Evolutionary conservation across 2,113 vertebrate genomes (phyloP).

Genomic region (Urocynchramus pylzowi): DNA sequence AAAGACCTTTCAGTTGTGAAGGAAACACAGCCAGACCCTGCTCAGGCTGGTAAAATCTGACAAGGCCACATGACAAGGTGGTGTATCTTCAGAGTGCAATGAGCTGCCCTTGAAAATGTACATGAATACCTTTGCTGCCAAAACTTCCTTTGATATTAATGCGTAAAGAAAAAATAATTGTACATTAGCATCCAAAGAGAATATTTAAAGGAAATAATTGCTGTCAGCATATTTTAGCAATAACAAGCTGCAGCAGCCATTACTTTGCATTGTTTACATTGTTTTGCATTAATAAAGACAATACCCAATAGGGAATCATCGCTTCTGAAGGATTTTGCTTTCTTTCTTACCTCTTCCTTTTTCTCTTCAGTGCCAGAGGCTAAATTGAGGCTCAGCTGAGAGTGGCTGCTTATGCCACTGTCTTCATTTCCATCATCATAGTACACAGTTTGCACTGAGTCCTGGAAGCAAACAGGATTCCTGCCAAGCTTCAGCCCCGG

Average conservation of each 20-base stretch:
- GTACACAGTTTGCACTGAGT: neutral
- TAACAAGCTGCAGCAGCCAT: neutral
- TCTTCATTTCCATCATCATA: constrained; percentile 68
- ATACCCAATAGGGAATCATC: neutral
- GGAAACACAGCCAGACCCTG: neutral
- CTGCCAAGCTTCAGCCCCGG: constrained; percentile 22
- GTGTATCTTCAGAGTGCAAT: neutral
- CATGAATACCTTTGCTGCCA: neutral
- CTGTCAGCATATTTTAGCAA: constrained; percentile 25
- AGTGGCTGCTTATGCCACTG: constrained; percentile 67
- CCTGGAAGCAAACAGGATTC: constrained; percentile 59
- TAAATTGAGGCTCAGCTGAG: constrained; percentile 62
- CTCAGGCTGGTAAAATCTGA: neutral
- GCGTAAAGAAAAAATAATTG: constrained; percentile 10
- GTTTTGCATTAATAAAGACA: constrained; percentile 31
- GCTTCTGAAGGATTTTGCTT: neutral
- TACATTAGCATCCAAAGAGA: neutral
- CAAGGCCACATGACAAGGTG: neutral
- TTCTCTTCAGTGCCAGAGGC: constrained; percentile 57
- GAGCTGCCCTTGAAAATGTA: neutral
- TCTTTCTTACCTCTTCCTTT: constrained; percentile 76
- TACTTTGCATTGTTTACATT: neutral
- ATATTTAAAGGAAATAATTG: constrained; percentile 10
- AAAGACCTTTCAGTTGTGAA: neutral
- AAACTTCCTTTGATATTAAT: constrained; percentile 33